Evolutionary conservation across 2,113 vertebrate genomes (phyloP).

Genomic region (Hyla sarda): DNA sequence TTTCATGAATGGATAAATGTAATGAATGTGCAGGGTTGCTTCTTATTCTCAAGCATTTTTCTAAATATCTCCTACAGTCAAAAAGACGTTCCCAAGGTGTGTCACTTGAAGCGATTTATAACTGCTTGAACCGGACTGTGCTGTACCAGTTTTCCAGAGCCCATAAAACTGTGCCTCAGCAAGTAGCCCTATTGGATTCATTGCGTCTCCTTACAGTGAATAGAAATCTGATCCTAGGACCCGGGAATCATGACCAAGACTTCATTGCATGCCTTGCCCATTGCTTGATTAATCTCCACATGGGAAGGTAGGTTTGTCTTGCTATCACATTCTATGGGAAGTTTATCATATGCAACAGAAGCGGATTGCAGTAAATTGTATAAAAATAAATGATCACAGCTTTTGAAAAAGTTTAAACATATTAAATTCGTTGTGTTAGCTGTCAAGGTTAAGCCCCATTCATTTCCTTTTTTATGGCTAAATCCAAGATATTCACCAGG

Average conservation of each 20-base stretch:
- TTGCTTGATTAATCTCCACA: slow-evolving; percentile 92
- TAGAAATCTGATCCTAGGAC: slow-evolving; percentile 93
- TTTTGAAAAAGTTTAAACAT: no score
- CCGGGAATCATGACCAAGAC: slow-evolving; percentile 96
- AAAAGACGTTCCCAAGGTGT: slow-evolving; percentile 95
- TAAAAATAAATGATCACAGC: no score
- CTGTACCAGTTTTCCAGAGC: slow-evolving; percentile 97
- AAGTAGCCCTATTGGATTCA: slow-evolving; percentile 93
- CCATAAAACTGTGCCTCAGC: slow-evolving; percentile 96
- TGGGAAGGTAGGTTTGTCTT: slow-evolving; percentile 83
- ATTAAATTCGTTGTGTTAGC: no score
- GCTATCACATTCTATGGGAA: no score
- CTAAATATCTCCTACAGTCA: slow-evolving; percentile 74
- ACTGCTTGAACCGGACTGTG: slow-evolving; percentile 96
- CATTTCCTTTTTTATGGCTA: no score
- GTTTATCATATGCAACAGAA: no score
- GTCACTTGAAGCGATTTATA: slow-evolving; percentile 92
- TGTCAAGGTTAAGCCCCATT: no score
- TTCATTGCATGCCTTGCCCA: slow-evolving; percentile 96
- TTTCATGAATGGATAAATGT: background rate
- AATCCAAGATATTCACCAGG: no score
- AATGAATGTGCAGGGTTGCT: background rate
- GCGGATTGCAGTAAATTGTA: no score
- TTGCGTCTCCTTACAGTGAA: slow-evolving; percentile 93
- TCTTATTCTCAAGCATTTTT: background rate